Conservation (phyloP, 1,140 invertebrate species). For the Cotesia glomerata region DNA sequence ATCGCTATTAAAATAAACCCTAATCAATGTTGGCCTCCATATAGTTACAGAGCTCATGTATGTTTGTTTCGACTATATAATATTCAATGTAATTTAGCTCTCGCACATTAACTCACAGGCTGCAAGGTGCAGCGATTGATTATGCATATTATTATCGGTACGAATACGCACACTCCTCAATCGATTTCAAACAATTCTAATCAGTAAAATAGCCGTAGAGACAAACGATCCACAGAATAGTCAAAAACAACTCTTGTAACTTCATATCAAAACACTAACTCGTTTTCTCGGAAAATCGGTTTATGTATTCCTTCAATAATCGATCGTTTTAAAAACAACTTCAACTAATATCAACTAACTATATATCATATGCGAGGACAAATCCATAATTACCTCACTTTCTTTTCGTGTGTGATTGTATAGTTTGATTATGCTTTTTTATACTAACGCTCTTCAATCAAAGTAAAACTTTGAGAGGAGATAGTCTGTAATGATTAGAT, state of each 20-base stretch:
- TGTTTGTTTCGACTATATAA: neutral
- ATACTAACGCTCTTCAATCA: neutral
- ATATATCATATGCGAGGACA: neutral
- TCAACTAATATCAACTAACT: neutral
- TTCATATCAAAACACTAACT: neutral
- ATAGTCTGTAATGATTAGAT: neutral
- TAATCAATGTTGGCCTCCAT: neutral
- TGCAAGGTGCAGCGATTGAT: conserved; percentile 8
- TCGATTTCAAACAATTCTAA: neutral
- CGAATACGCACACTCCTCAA: neutral
- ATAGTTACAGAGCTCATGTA: neutral
- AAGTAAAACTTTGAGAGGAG: neutral
- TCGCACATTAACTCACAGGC: neutral
- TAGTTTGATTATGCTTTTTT: neutral
- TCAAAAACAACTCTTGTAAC: neutral
- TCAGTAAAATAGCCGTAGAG: neutral
- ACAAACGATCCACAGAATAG: neutral
- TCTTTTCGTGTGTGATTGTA: neutral
- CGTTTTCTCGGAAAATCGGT: neutral
- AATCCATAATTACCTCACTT: neutral
- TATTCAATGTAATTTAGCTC: neutral
- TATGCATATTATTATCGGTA: neutral
- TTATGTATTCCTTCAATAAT: neutral
- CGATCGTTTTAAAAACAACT: neutral
- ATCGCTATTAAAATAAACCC: neutral